Base-by-base conservation (phyloP, 1,140 invertebrate species). In the Apocrypta bakeri region DNA sequence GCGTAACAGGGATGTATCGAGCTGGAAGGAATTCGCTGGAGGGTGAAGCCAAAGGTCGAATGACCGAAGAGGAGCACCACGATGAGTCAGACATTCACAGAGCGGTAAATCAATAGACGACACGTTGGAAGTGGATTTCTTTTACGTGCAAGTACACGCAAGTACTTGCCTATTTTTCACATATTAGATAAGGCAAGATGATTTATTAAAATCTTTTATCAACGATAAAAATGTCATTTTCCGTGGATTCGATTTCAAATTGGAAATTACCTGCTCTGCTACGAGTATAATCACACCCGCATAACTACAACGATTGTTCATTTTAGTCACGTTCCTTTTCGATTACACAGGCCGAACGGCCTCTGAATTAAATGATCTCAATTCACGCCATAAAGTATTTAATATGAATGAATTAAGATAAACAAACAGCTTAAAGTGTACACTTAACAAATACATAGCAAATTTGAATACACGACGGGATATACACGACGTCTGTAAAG, bases 261-360 rank as follows among this genome's bases (percentile, higher is more conserved):
- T 71, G 79, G 71, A 74, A 81, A 80, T 80, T 29, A 72, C n/a
- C n/a, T n/a, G 31, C 0, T 2, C 3, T 4, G 9, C 68, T 24
- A 2, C n/a, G 29, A 21, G 4, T 1, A 33, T n/a, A 21, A 9
- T 4, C 33, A 48, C 71, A 48, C 56, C 71, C 64, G 56, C 17
- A 66, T 9, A 12, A 2, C 68, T 37, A 17, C 2, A 0, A 37
- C 7, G 31, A 72, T 79, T 61, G 48, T 27, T 40, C 68, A 79
- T 79, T 80, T 63, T 80, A 68, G 31, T 64, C 78, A 74, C 81
- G 77, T 71, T 82, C 64, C 37, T 74, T 83, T 79, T 79, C 74
- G 48, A 68, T 78, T 25, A 56, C 24, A 8, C 42, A 4, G n/a
- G 21, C 17, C 17, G 48, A 56, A 17, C 7, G 6, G 21, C 17